Percentiles rank a stretch among this genome's conserved stretches.
These are phyloP conservation scores for Cichladusa arquata DNA, from an alignment of 2,113 vertebrate species.

Conservation along the genomic window DNA sequence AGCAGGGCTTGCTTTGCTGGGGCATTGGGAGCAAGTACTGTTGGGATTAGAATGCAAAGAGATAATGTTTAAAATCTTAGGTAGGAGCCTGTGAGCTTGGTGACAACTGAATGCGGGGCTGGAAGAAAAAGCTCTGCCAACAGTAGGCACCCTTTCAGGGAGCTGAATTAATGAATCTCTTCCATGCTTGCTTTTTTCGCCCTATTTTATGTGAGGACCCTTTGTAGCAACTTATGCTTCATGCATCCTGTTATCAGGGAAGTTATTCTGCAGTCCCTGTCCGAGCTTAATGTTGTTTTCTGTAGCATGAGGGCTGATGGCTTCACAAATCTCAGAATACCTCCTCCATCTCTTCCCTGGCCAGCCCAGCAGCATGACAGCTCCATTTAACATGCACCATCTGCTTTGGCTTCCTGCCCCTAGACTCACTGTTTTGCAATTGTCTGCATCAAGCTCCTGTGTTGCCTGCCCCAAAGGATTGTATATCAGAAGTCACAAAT, in stretches of 20 bases:
- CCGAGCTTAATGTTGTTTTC: not conserved
- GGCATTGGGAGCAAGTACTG: not conserved
- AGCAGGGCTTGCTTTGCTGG: not conserved
- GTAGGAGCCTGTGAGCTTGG: not conserved
- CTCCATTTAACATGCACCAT: not conserved
- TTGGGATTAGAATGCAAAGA: not conserved
- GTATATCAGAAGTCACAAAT: not conserved
- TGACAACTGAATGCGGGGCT: not conserved
- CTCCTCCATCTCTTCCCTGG: not conserved
- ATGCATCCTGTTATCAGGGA: not conserved
- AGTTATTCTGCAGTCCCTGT: not conserved
- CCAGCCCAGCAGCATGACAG: not conserved
- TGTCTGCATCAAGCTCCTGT: not conserved
- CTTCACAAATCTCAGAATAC: not conserved
- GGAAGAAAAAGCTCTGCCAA: not conserved
- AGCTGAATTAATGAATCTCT: not conserved
- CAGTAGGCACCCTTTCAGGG: not conserved
- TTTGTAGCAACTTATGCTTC: not conserved
- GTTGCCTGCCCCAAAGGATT: not conserved
- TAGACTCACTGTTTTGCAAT: not conserved
- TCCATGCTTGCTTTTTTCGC: not conserved
- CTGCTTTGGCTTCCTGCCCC: constrained; percentile 19
- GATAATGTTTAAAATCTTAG: not conserved
- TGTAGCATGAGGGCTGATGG: not conserved
- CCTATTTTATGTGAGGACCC: not conserved